phyloP scores from a whole-genome alignment of 2,113 vertebrate genomes.

The Sialia sialis region DNA sequence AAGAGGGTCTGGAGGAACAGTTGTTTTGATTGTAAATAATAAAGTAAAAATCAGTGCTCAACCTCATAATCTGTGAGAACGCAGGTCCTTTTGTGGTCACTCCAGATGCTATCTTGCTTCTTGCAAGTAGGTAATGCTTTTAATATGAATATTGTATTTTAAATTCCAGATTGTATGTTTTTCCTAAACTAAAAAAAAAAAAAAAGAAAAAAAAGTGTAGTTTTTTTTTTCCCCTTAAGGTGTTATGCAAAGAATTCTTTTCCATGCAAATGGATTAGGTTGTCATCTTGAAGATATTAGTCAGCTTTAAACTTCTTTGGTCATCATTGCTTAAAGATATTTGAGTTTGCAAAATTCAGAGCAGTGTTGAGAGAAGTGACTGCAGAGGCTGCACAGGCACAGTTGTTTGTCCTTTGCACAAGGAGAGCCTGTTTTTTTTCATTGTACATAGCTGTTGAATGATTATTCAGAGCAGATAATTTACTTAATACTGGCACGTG shows the following conservation, averaged over 20 bases:
- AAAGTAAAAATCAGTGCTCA: background rate
- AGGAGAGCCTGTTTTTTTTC: fast-evolving
- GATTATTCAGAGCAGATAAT: background rate
- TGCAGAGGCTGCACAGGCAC: background rate
- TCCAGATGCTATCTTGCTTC: background rate
- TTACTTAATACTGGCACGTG: background rate
- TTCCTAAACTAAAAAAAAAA: background rate
- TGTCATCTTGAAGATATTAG: background rate
- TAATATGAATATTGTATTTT: background rate
- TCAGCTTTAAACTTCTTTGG: background rate
- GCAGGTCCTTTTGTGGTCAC: background rate
- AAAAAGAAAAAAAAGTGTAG: no score
- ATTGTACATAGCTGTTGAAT: background rate
- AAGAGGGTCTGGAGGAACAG: background rate
- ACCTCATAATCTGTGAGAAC: background rate
- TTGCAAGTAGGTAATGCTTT: background rate
- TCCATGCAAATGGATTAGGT: background rate
- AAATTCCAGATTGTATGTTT: background rate
- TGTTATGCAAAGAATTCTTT: background rate
- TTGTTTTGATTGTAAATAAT: background rate
- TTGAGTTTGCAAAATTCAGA: background rate
- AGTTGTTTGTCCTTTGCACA: fast-evolving
- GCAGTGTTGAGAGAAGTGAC: background rate
- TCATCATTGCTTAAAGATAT: background rate
- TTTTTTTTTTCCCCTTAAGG: background rate